These are phyloP conservation scores for Drosophila paramelanica DNA, from an alignment of 2,888 invertebrate species.

Conservation along the genomic window DNA sequence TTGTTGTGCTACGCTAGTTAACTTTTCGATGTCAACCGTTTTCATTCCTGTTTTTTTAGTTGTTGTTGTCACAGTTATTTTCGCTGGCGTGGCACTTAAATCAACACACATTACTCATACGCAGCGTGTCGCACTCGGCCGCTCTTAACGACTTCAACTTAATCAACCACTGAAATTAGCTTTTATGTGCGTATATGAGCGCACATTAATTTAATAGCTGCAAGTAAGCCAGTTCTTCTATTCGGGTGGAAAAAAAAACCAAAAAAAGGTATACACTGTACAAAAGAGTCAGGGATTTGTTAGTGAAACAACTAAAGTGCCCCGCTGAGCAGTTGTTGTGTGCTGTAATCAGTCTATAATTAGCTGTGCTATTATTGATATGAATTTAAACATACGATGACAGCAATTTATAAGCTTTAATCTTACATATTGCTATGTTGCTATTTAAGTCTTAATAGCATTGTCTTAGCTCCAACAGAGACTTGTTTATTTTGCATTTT, in stretches of 20 bases:
- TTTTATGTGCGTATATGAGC: conserved; percentile 76
- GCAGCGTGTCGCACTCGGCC: conserved; percentile 73
- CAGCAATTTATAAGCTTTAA: neutral
- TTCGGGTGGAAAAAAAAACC: neutral
- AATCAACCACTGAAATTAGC: conserved; percentile 77
- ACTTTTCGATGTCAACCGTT: conserved; percentile 25
- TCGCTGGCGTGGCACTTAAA: conserved; percentile 52
- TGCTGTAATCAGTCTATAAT: conserved; percentile 44
- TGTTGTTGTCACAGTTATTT: neutral
- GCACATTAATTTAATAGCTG: conserved; percentile 75
- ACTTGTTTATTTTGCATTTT: neutral
- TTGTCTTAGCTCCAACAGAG: neutral
- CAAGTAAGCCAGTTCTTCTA: conserved; percentile 45
- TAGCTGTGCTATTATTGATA: conserved; percentile 25
- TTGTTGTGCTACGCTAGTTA: conserved; percentile 32
- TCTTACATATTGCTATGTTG: too few relatives aligned
- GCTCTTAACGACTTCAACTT: conserved; percentile 76
- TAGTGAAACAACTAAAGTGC: conserved; percentile 1
- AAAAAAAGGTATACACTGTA: conserved; percentile 36
- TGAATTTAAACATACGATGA: neutral
- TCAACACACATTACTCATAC: conserved; percentile 73
- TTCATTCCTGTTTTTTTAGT: neutral
- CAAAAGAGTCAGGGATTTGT: conserved; percentile 31
- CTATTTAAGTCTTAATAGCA: neutral
- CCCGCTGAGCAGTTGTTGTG: conserved; percentile 25